Conservation (phyloP, 2,888 invertebrate species). For the Hyalella azteca region DNA sequence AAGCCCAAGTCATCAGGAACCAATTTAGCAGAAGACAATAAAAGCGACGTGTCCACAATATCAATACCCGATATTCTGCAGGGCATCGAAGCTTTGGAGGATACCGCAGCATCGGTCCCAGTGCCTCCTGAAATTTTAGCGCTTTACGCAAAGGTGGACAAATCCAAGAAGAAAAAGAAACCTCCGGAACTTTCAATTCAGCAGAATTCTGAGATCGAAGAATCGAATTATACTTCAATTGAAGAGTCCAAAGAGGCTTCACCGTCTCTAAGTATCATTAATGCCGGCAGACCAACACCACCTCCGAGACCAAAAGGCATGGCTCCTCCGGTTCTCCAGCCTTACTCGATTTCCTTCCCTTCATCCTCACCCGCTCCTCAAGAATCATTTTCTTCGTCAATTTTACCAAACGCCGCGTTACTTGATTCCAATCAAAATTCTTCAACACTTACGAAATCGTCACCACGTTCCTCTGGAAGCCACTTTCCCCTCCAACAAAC, state of each 20-base stretch:
- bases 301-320: conserved; percentile 28
- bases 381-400: too few species aligned
- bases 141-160: conserved; percentile 60
- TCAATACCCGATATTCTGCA: conserved; percentile 52
- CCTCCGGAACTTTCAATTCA: background rate
- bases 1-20: conserved; percentile 42
- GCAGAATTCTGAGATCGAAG: background rate
- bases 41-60: background rate
- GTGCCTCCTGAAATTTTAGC: conserved; percentile 60
- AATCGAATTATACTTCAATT: conserved; percentile 26
- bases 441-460: background rate
- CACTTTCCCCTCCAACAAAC: conserved; percentile 36
- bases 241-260: conserved; percentile 26
- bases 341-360: background rate
- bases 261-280: background rate
- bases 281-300: background rate
- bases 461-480: background rate
- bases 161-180: conserved; percentile 58
- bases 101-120: conserved; percentile 19
- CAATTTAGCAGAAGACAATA: conserved; percentile 54
- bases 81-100: conserved; percentile 38
- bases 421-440: too few species aligned
- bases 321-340: conserved; percentile 4
- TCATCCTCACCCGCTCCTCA: background rate
- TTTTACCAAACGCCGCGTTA: background rate